Evolutionary conservation across 2,888 invertebrate genomes (phyloP), one percentile per base, ranked within the genome.

Genomic region (Thymelicus sylvestris): DNA sequence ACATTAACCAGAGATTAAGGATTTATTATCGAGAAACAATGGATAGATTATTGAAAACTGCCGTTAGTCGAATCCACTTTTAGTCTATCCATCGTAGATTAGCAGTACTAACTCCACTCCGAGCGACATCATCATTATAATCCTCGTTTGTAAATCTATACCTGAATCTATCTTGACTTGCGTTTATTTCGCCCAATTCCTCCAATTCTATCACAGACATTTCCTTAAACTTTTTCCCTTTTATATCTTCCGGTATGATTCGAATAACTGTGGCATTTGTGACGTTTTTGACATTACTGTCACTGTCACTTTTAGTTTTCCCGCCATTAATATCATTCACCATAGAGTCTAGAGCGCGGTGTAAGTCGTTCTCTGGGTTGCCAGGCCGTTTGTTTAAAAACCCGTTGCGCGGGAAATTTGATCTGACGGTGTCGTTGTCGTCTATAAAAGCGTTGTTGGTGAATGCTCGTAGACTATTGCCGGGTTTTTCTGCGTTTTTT

Each of bases 81-180:
- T 79, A 92, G 77, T 92, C 90, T 65, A 90, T 80, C 92, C 92
- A 92, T 41, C 81, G 78, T 8, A 88, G 66, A 77, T 83, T 86
- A 63, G 81, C 76, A 62, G 80, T 81, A 12, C 77, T 75, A 7
- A 74, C 60, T 8, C 76, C 76, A 38, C 78, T 78, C 67, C 84
- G 84, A 6, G 74, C 72, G 0, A 90, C 66, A 73, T 92, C 92
- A 69, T 83, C 83, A 5, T 75, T 81, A 77, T 92, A 93, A 77
- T 92, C 89, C 0, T 86, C 83, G 52, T 88, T 87, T 24, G 80
- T 83, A 68, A 90, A 87, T 39, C 88, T 79, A 76, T 90, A 82
- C 12, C 93, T 79, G 76, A 92, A 92, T 39, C 93, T 78, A 62
- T 92, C 91, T 77, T 92, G 83, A 59, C 74, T 87, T 0, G 89